A percentile compares a stretch with the other conserved stretches of the same genome.
Evolutionary conservation across 30 jellyfish, hydroid and myxozoan species (phyloP).

Genomic region (Pelagia noctiluca): DNA sequence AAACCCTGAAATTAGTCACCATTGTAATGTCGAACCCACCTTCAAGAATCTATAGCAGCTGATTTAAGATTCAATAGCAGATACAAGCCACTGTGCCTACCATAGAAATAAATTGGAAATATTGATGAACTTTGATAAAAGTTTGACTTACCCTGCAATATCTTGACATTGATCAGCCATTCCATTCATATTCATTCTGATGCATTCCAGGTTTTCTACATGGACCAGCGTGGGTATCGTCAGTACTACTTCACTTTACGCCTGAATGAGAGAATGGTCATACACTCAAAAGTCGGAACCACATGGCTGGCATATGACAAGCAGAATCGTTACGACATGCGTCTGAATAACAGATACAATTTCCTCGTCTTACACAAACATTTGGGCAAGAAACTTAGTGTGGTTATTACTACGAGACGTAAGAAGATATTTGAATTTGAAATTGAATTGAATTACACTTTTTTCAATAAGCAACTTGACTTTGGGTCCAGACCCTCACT

Average conservation of each 20-base stretch:
- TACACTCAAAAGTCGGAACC: conserved; percentile 76
- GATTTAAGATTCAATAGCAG: too few relatives aligned
- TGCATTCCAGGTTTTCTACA: conserved; percentile 68
- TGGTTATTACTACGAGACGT: conserved; percentile 71
- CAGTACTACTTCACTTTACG: conserved; percentile 43
- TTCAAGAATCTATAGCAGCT: too few relatives aligned
- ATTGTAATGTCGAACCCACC: too few relatives aligned
- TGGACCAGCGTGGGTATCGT: conserved; percentile 61
- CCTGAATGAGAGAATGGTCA: conserved; percentile 63
- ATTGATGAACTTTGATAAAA: too few relatives aligned
- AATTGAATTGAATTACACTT: background rate
- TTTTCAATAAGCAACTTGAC: too few relatives aligned
- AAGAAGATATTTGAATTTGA: conserved; percentile 1
- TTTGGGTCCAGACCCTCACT: too few relatives aligned
- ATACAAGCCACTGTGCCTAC: too few relatives aligned
- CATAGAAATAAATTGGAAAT: too few relatives aligned
- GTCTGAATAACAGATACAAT: conserved; percentile 38
- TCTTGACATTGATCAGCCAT: background rate
- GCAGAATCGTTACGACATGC: conserved; percentile 4
- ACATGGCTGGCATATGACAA: conserved; percentile 86
- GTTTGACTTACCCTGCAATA: background rate
- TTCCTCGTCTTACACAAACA: conserved; percentile 49
- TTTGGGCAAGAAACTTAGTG: background rate
- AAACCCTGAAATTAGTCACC: too few relatives aligned
- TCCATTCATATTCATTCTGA: background rate